Evolutionary conservation across 2,797 vertebrate species (phyloP), one percentile per base, ranked within the genome.

Genomic region (Sebastes nivosus): DNA sequence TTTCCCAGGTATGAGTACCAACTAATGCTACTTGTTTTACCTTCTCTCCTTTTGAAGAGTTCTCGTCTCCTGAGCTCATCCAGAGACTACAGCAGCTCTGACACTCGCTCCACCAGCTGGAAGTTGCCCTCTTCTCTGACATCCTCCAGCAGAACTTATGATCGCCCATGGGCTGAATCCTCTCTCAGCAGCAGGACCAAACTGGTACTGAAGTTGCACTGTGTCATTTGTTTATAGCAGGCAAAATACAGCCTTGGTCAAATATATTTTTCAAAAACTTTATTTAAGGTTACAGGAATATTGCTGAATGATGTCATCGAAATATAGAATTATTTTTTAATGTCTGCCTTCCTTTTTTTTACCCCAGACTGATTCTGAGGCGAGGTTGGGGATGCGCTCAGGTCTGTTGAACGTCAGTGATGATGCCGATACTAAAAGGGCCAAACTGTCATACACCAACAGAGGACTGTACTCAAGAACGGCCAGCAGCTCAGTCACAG

Each of bases 361-460:
- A 32, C 5, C 54, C n/a, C 80, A 97, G 84, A 94, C 92, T 87
- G 97, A 98, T 71, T 93, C 96, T 42, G 98, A 98, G 85, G 95
- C 94, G 87, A 95, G 95, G 91, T 92, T 96, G 85, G 97, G 97
- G 87, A 93, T 96, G 24, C 96, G 95, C 75, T 95, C 97, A 12
- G 96, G 96, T 90, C 91, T 97, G 52, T 95, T 97, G 76, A 96
- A 94, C 74, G 91, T 95, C 75, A 94, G 93, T 57, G 96, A 96
- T 81, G 97, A 99, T 80, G 96, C 95, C 6, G 97, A 99, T 87
- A 97, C 97, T 67, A 99, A 99, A 95, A 97, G 98, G 92, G 97
- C 97, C 90, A 99, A 99, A 88, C 95, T 99, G 70, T 97, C 97
- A 2, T 98, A 96, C 94, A 94, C 92, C 87, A 97, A 94, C 81